Conservation (phyloP, 2,113 vertebrate genomes). For the Rhombomys opimus region DNA sequence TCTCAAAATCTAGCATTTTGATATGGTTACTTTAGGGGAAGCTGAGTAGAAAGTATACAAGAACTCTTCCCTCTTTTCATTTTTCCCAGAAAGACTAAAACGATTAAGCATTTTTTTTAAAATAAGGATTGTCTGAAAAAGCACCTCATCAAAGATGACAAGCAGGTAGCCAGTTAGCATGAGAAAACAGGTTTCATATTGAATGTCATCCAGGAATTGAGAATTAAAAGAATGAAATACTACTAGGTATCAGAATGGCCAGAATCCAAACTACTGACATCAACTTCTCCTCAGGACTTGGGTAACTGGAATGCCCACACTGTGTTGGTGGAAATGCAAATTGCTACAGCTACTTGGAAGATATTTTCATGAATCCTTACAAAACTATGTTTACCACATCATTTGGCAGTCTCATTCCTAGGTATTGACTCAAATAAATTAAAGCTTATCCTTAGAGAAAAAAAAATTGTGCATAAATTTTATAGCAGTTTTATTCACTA, state of each 20-base stretch:
- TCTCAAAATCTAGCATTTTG: neutral
- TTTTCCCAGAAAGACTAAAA: neutral
- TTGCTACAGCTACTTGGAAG: neutral
- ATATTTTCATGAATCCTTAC: neutral
- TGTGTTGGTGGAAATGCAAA: neutral
- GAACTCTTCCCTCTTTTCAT: neutral
- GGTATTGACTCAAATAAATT: neutral
- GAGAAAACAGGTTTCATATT: neutral
- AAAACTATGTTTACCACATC: neutral
- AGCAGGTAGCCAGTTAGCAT: neutral
- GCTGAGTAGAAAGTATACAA: neutral
- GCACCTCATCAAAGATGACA: neutral
- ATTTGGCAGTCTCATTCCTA: neutral
- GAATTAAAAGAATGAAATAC: neutral
- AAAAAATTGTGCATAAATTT: neutral
- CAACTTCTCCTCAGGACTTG: neutral
- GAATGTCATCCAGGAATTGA: neutral
- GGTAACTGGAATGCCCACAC: neutral
- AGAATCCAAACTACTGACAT: neutral
- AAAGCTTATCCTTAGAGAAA: neutral
- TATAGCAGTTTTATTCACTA: neutral
- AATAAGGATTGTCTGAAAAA: neutral
- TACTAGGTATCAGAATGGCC: neutral
- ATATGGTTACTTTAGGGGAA: neutral
- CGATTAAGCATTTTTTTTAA: neutral